A percentile compares a stretch with the other conserved stretches of the same genome.
Conservation (phyloP, 2,888 invertebrate species). For the Bombylius discolor region DNA sequence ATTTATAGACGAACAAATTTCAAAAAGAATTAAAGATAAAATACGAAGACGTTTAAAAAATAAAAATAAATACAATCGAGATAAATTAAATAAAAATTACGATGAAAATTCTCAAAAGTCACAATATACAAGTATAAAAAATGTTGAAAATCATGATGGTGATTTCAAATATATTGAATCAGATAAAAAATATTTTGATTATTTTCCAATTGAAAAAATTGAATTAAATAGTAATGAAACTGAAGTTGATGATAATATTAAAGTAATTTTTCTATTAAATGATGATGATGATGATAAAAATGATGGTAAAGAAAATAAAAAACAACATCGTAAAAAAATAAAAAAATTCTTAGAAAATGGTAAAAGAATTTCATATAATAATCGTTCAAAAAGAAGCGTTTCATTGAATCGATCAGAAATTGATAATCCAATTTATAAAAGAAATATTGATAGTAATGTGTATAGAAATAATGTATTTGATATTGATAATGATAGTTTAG, state of each 20-base stretch:
- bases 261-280: constrained; percentile 6
- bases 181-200: constrained; percentile 19
- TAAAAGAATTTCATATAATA: not conserved
- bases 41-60: not conserved
- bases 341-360: not conserved
- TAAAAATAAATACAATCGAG: not conserved
- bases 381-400: not conserved
- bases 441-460: not conserved
- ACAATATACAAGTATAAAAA: not conserved
- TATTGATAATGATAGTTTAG: too few relatives aligned
- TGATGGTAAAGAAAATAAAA: not conserved
- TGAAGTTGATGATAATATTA: constrained; percentile 10
- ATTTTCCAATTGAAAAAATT: constrained; percentile 16
- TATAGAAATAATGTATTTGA: too few relatives aligned
- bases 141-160: not conserved
- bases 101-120: not conserved
- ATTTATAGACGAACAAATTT: not conserved
- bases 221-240: not conserved
- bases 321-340: not conserved
- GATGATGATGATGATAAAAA: constrained; percentile 2
- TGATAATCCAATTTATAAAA: not conserved
- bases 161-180: constrained; percentile 5
- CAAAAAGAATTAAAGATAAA: not conserved
- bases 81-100: constrained; percentile 1
- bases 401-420: not conserved